Base-by-base conservation (phyloP, 2,888 invertebrate species). In the Heterodera filipjevi region DNA sequence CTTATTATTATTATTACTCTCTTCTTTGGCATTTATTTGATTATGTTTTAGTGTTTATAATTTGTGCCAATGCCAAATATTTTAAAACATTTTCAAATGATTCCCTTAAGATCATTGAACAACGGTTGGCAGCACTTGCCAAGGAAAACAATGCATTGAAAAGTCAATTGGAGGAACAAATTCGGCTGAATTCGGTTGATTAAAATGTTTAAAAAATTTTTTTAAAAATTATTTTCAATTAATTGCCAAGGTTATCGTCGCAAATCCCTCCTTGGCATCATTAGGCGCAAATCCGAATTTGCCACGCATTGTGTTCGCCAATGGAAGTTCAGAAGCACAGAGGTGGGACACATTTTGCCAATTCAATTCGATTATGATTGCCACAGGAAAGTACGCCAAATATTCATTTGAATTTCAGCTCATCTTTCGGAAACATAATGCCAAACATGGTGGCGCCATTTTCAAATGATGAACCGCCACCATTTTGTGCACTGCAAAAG, bases 121-220 rank as follows among this genome's bases (percentile, higher is more conserved):
- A 95, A 86, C 92, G 95, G 71, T 95, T 98, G 46, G 93, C 95
- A 78, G 95, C 96, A 90, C 91, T 99, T 77, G 95, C 95, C 83
- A 95, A 95, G 90, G 97, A 97, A 90, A 98, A 97, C 90, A 94
- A 95, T 89, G 93, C 95, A 71, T 92, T 98, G 2, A 94, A 95
- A 90, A 94, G 95, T 5, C 96, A 97, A 89, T 92, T 98, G 79
- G 84, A 84, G 49, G 78, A 73, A 27, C 77, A 72, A n/a, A 66
- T 82, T 49, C 39, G 73, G 14, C 68, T 70, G 32, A 79, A 79
- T 64, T 46, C 66, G 16, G 83, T 75, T 30, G n/a, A 2, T 22
- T 16, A 35, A 30, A 35, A 14, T 72, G 30, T 14, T 32, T 71
- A 71, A 30, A 22, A 2, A 33, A 44, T 22, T 73, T 10, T n/a